These are phyloP conservation scores for Piliocolobus tephrosceles DNA, from an alignment of 2,113 vertebrate genomes.

Conservation along the genomic window DNA sequence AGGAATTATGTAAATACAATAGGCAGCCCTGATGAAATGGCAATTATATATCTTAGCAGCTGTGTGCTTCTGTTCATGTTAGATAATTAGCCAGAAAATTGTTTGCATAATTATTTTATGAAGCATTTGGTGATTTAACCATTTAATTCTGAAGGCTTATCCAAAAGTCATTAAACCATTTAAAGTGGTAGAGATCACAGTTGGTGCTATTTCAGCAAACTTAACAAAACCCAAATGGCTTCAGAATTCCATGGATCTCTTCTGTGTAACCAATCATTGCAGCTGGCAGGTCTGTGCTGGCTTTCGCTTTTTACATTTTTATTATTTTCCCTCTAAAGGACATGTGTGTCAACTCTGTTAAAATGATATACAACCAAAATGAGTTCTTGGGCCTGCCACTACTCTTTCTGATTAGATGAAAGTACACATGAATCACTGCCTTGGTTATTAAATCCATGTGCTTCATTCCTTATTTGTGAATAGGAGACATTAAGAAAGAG, in stretches of 20 bases:
- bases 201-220: conserved; percentile 69
- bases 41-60: conserved; percentile 85
- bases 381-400: conserved; percentile 61
- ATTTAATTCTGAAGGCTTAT: conserved; percentile 82
- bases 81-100: conserved; percentile 86
- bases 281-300: conserved; percentile 61
- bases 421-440: conserved; percentile 67
- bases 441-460: conserved; percentile 74
- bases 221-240: conserved; percentile 68
- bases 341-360: conserved; percentile 68
- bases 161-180: conserved; percentile 83
- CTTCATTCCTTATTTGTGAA: conserved; percentile 9
- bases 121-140: conserved; percentile 84
- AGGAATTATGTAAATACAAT: conserved; percentile 84
- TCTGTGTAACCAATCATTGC: conserved; percentile 49
- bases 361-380: conserved; percentile 73
- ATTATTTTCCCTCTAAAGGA: conserved; percentile 70
- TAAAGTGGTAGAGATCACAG: conserved; percentile 72
- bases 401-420: conserved; percentile 72
- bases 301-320: conserved; percentile 64
- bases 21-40: conserved; percentile 78
- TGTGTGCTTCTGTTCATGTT: conserved; percentile 75
- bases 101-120: conserved; percentile 85
- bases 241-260: conserved; percentile 56
- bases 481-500: neutral